Evolutionary conservation across 2,113 vertebrate species (phyloP).

Genomic region (Brienomyrus longianalis): DNA sequence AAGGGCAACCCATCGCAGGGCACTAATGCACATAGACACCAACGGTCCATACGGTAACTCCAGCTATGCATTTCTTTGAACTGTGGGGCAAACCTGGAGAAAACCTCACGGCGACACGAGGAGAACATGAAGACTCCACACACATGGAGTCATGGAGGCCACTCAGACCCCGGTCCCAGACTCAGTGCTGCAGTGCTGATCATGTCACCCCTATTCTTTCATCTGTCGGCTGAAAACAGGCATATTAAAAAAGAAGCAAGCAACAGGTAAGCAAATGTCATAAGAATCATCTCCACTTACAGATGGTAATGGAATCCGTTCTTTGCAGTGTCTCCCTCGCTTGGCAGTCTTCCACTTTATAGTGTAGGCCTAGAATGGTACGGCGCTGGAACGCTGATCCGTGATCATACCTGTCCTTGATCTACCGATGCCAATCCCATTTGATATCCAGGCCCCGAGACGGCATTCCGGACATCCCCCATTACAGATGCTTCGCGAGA

Average conservation of each 20-base stretch:
- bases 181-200: neutral
- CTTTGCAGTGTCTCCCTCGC: neutral
- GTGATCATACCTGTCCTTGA: neutral
- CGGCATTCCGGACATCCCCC: neutral
- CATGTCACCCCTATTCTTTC: neutral
- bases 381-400: neutral
- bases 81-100: neutral
- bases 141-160: neutral
- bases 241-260: neutral
- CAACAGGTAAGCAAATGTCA: neutral
- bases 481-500: neutral
- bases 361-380: neutral
- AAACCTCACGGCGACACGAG: neutral
- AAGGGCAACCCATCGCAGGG: neutral
- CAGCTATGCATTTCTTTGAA: neutral
- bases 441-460: constrained; percentile 3
- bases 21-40: neutral
- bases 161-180: neutral
- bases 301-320: neutral
- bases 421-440: neutral
- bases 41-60: neutral
- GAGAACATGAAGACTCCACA: neutral
- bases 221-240: neutral
- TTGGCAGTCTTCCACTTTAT: neutral
- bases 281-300: neutral